Evolutionary conservation across 1,140 invertebrate species (phyloP).

Genomic region (Hyphantria cunea): DNA sequence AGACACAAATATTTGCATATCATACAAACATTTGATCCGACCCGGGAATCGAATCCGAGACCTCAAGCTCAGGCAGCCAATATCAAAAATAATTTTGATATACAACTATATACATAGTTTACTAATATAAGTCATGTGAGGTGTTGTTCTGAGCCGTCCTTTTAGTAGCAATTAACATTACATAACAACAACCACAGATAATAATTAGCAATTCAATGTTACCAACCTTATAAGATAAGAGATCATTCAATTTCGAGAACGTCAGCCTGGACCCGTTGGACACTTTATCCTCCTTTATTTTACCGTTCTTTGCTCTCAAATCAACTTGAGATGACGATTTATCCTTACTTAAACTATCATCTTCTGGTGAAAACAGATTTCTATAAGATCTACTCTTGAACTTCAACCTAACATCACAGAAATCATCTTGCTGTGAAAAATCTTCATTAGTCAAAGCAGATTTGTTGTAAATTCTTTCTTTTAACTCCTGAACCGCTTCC

Average conservation of each 20-base stretch:
- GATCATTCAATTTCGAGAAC: slow-evolving; percentile 70
- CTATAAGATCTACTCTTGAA: slow-evolving; percentile 60
- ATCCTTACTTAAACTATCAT: slow-evolving; percentile 42
- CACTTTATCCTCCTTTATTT: slow-evolving; percentile 53
- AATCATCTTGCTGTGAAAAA: slow-evolving; percentile 38
- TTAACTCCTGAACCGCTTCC: slow-evolving; percentile 76
- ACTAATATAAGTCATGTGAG: too few relatives aligned
- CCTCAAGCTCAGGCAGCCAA: too few relatives aligned
- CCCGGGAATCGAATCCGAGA: too few relatives aligned
- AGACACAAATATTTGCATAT: too few relatives aligned
- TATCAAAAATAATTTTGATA: too few relatives aligned
- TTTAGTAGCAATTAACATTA: too few relatives aligned
- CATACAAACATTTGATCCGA: too few relatives aligned
- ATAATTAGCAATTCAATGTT: background rate
- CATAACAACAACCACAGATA: too few relatives aligned
- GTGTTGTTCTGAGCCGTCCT: too few relatives aligned
- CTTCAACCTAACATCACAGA: slow-evolving; percentile 43
- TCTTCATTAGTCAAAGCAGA: slow-evolving; percentile 64
- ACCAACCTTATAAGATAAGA: slow-evolving; percentile 70
- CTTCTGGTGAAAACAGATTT: slow-evolving; percentile 65
- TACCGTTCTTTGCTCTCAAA: slow-evolving; percentile 58
- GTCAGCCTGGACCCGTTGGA: slow-evolving; percentile 67
- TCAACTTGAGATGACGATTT: slow-evolving; percentile 58
- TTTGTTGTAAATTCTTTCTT: slow-evolving; percentile 75
- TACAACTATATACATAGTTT: too few relatives aligned